phyloP scores from a whole-genome alignment of 2,113 vertebrate species.

The Bothrops jararaca region DNA sequence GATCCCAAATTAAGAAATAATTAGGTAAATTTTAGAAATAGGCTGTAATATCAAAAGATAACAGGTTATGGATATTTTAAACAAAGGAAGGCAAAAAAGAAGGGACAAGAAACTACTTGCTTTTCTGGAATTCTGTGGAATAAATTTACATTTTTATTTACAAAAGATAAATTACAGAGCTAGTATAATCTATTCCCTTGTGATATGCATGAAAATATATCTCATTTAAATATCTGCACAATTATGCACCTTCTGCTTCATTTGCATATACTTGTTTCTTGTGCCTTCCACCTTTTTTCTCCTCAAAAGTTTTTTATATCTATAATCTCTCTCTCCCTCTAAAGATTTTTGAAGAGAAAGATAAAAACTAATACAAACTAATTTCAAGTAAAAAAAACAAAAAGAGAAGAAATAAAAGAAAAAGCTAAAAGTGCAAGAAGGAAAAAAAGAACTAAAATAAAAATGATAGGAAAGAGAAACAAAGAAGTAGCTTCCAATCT shows the following conservation, averaged over 20 bases:
- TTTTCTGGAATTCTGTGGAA: neutral
- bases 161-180: neutral
- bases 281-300: neutral
- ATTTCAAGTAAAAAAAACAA: neutral
- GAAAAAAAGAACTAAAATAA: neutral
- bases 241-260: neutral
- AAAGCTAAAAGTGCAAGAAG: neutral
- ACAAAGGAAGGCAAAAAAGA: neutral
- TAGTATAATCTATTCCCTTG: neutral
- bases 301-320: neutral
- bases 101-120: neutral
- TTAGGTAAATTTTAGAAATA: neutral
- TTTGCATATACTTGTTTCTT: neutral
- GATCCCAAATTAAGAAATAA: neutral
- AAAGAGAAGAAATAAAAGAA: neutral
- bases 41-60: neutral
- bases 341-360: neutral
- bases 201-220: neutral
- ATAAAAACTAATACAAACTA: neutral
- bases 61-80: neutral
- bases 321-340: neutral
- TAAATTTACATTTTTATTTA: neutral
- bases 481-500: neutral
- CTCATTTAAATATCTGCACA: neutral
- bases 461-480: neutral